phyloP scores from a whole-genome alignment of 2,113 vertebrate species.

The Hydrochoerus hydrochaeris region DNA sequence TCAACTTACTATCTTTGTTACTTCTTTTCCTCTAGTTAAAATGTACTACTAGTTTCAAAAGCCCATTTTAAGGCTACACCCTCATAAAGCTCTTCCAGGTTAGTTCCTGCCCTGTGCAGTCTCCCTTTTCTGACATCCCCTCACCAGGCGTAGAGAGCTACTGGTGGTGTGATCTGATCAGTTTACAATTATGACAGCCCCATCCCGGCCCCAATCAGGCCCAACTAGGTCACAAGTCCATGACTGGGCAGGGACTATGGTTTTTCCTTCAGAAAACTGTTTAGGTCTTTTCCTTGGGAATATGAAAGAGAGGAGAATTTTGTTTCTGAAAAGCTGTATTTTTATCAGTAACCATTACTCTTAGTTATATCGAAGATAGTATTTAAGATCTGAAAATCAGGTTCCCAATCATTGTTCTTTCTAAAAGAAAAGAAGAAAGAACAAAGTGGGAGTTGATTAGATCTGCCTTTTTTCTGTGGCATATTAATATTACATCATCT shows the following conservation, averaged over 20 bases:
- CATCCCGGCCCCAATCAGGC: not conserved
- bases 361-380: not conserved
- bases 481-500: constrained; percentile 38
- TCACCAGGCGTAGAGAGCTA: not conserved
- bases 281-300: not conserved
- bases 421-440: constrained; percentile 59
- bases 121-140: not conserved
- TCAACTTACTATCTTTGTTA: not conserved
- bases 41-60: not conserved
- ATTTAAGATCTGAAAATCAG: constrained; percentile 24
- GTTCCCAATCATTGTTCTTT: constrained; percentile 20
- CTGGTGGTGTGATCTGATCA: not conserved
- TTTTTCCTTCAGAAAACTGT: constrained; percentile 43
- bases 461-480: constrained; percentile 42
- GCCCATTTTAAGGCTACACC: not conserved
- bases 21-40: not conserved
- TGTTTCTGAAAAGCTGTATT: constrained; percentile 20
- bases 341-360: not conserved
- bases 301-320: not conserved
- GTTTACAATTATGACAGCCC: not conserved
- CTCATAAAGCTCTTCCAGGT: not conserved
- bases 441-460: constrained; percentile 27
- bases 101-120: not conserved
- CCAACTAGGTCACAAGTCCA: not conserved
- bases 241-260: not conserved